phyloP scores from a whole-genome alignment of 2,797 vertebrate species.

The Falco cherrug region DNA sequence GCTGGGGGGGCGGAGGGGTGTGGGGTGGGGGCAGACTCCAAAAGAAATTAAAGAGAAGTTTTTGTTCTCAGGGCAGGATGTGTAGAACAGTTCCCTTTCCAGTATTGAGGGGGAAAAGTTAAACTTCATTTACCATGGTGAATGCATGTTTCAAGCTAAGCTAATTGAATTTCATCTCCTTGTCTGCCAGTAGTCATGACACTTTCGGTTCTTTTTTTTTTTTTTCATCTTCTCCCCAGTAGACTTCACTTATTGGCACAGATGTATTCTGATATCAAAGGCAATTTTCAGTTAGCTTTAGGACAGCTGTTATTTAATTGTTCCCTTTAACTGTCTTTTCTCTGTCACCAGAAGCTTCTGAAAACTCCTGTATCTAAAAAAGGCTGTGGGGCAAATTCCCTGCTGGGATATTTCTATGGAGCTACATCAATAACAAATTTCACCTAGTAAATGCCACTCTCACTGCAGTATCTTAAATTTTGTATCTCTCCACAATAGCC shows the following conservation, averaged over 20 bases:
- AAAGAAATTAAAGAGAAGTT: not conserved
- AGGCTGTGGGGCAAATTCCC: not conserved
- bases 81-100: not conserved
- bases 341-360: slow-evolving; percentile 10
- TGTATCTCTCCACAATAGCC: not conserved
- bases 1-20: too few relatives aligned
- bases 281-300: slow-evolving; percentile 33
- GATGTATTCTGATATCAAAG: slow-evolving; percentile 31
- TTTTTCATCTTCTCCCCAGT: slow-evolving; percentile 11
- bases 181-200: not conserved
- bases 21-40: not conserved
- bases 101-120: not conserved
- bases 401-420: not conserved
- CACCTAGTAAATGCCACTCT: not conserved
- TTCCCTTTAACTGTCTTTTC: not conserved
- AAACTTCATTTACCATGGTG: not conserved
- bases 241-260: slow-evolving; percentile 9
- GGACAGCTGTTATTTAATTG: slow-evolving; percentile 42
- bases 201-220: slow-evolving; percentile 33
- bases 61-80: not conserved
- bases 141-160: not conserved
- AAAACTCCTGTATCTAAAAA: not conserved
- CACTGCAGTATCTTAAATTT: not conserved
- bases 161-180: slow-evolving; percentile 15
- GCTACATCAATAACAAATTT: not conserved